Conservation (phyloP, 2,888 invertebrate species). For the Monochamus alternatus region DNA sequence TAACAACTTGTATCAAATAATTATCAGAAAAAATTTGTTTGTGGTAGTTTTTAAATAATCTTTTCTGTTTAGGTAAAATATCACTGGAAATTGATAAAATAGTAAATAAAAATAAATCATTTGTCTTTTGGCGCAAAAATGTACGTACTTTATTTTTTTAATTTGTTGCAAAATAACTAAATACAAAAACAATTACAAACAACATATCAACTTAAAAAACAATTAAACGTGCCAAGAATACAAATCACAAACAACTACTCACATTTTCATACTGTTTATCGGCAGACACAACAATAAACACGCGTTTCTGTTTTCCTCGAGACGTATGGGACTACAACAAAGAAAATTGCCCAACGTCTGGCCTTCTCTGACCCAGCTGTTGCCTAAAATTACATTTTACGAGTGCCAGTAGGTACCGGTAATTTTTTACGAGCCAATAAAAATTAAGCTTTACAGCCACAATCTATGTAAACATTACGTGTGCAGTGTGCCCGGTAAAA, state of each 20-base stretch:
- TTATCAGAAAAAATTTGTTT: no score
- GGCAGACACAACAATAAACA: conserved; percentile 3
- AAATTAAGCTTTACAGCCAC: conserved; percentile 21
- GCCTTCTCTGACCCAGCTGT: conserved; percentile 12
- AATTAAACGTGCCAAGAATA: not conserved
- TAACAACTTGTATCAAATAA: no score
- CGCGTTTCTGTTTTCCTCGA: not conserved
- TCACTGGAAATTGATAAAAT: no score
- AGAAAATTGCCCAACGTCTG: not conserved
- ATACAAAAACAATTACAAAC: no score
- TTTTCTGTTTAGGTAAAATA: no score
- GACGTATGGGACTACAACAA: not conserved
- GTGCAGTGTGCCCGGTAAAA: conserved; percentile 37
- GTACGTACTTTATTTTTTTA: no score
- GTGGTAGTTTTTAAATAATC: no score
- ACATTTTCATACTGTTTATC: conserved; percentile 25
- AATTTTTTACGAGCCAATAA: conserved; percentile 31
- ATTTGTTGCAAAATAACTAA: no score
- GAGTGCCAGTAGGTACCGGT: conserved; percentile 24
- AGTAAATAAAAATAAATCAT: no score
- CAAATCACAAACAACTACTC: not conserved
- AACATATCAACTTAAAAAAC: no score
- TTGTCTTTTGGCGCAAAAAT: no score
- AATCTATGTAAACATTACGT: conserved; percentile 45
- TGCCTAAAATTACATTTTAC: conserved; percentile 39